Conservation (phyloP, 2,797 vertebrate genomes). For the Cyprinella venusta region DNA sequence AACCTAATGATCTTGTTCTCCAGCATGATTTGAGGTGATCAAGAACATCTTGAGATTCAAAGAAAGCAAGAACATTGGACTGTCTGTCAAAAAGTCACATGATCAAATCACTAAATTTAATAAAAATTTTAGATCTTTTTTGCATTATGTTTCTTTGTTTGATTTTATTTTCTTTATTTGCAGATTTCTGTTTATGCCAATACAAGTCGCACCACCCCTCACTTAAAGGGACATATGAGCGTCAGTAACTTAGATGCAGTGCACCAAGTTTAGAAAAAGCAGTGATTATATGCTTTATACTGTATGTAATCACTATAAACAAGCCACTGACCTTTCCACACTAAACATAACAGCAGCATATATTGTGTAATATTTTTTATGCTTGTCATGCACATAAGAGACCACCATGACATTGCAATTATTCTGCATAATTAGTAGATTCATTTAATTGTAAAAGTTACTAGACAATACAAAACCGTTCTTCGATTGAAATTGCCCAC, state of each 20-base stretch:
- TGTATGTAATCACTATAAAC: slow-evolving; percentile 21
- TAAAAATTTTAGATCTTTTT: background rate
- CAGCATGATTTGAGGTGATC: background rate
- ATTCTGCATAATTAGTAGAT: background rate
- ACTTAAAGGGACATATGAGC: background rate
- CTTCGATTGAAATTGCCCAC: background rate
- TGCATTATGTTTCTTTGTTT: background rate
- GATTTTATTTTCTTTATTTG: background rate
- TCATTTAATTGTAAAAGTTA: background rate
- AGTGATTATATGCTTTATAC: background rate
- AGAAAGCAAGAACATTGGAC: background rate
- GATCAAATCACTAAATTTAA: background rate
- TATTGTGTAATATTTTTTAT: background rate
- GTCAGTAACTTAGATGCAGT: background rate
- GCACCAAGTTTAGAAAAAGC: background rate
- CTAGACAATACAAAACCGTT: background rate
- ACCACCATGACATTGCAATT: background rate
- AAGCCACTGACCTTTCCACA: slow-evolving; percentile 11
- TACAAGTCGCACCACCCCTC: background rate
- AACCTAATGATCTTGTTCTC: background rate
- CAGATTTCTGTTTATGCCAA: background rate
- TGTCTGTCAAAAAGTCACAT: background rate
- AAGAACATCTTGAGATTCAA: background rate
- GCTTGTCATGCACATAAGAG: background rate
- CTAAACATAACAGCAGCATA: background rate